phyloP scores from a whole-genome alignment of 2,797 vertebrate species.

The Sebastes hubbsi region DNA sequence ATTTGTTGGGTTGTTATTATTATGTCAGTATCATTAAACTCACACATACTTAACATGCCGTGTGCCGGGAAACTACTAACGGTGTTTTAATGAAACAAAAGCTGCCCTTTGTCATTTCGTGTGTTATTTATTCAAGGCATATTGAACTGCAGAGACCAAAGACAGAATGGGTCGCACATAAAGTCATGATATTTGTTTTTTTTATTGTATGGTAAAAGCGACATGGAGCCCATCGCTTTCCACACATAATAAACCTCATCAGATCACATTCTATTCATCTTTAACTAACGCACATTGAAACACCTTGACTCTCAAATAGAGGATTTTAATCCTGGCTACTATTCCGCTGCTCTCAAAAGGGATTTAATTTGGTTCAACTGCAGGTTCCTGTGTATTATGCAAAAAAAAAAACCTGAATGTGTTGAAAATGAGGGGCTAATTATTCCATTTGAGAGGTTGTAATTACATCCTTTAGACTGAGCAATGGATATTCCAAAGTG shows the following conservation, averaged over 20 bases:
- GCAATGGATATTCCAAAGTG: conserved; percentile 69
- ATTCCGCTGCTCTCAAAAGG: conserved; percentile 56
- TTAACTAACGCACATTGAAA: conserved; percentile 47
- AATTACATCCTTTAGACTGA: conserved; percentile 75
- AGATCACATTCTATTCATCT: conserved; percentile 41
- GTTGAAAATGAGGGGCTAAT: conserved; percentile 72
- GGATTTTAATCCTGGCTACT: conserved; percentile 58
- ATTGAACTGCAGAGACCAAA: background rate
- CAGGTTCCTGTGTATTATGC: conserved; percentile 69
- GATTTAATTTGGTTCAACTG: conserved; percentile 72
- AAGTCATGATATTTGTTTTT: background rate
- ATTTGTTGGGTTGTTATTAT: conserved; percentile 6
- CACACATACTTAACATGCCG: background rate
- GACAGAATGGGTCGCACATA: background rate
- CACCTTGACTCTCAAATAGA: conserved; percentile 44
- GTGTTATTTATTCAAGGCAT: background rate
- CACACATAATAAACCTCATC: conserved; percentile 22
- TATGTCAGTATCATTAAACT: conserved; percentile 1
- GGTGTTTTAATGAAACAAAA: conserved; percentile 14
- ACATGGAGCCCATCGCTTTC: background rate
- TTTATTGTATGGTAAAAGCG: background rate
- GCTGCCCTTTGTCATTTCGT: background rate
- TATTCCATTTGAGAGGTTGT: conserved; percentile 77
- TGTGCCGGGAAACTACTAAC: background rate
- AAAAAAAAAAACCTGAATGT: conserved; percentile 59